Percentiles rank a stretch among this genome's conserved stretches.
Conservation (phyloP, 2,113 vertebrate species). For the Puma concolor region DNA sequence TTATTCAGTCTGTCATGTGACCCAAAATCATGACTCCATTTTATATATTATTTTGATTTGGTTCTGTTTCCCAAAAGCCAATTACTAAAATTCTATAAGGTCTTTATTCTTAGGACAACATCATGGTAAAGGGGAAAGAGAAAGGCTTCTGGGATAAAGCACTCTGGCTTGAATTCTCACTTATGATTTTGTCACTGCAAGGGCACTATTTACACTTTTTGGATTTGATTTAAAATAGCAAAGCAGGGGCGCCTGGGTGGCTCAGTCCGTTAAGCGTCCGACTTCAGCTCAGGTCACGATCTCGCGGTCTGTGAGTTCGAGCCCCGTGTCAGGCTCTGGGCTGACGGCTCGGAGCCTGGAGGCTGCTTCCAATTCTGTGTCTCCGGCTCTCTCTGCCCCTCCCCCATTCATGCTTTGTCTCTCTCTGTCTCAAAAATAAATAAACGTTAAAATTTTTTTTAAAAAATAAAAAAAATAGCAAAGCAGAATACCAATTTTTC, state of each 20-base stretch:
- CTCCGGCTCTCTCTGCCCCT: too few relatives aligned
- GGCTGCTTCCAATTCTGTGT: too few relatives aligned
- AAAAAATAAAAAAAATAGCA: background rate
- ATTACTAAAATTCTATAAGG: background rate
- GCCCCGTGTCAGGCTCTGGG: too few relatives aligned
- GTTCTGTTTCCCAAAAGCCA: background rate
- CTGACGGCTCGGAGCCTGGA: too few relatives aligned
- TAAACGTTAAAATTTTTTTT: too few relatives aligned
- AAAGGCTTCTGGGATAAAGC: background rate
- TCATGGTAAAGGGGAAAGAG: background rate
- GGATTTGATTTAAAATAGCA: background rate
- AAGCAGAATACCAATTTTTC: background rate
- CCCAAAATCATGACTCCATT: background rate
- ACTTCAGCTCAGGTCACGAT: too few relatives aligned
- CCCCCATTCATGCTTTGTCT: too few relatives aligned
- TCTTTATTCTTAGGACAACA: background rate
- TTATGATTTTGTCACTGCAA: background rate
- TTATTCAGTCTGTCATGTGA: background rate
- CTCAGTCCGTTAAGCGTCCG: too few relatives aligned
- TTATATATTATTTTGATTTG: background rate
- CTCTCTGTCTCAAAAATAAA: too few relatives aligned
- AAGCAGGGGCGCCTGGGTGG: too few relatives aligned
- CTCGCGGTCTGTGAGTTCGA: too few relatives aligned
- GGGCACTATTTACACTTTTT: background rate
- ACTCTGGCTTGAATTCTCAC: background rate